phyloP scores from a whole-genome alignment of 64 coral and sea anemone species.

The Stylophora pistillata region DNA sequence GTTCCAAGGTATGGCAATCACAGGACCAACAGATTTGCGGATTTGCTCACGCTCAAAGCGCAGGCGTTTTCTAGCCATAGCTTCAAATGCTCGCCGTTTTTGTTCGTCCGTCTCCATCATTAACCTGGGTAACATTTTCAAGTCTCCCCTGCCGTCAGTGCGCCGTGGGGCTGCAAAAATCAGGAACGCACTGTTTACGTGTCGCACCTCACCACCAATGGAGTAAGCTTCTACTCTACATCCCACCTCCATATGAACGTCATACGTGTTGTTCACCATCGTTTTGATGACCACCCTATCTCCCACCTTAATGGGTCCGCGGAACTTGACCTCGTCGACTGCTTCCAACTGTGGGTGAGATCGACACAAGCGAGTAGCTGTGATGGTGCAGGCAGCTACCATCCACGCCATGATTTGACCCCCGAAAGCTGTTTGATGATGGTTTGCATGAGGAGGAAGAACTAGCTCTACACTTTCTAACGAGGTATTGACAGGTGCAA shows the following conservation, averaged over 20 bases:
- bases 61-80: constrained; percentile 44
- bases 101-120: constrained; percentile 29
- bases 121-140: constrained; percentile 27
- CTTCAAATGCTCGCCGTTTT: constrained; percentile 52
- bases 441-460: constrained; percentile 71
- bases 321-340: constrained; percentile 78
- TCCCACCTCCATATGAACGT: constrained; percentile 66
- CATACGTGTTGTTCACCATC: constrained; percentile 77
- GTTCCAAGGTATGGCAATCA: constrained; percentile 71
- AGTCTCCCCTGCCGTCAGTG: constrained; percentile 21
- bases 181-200: constrained; percentile 84
- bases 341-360: constrained; percentile 44
- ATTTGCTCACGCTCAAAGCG: constrained; percentile 63
- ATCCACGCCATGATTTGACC: constrained; percentile 88
- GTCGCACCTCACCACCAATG: constrained; percentile 58
- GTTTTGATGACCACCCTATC: constrained; percentile 68
- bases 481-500: background rate
- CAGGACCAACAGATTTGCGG: constrained; percentile 70
- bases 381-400: constrained; percentile 69
- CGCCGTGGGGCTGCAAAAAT: constrained; percentile 49
- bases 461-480: constrained; percentile 82
- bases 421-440: constrained; percentile 80
- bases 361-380: constrained; percentile 65
- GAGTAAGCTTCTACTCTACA: constrained; percentile 75
- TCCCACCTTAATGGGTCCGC: constrained; percentile 61